Conservation (phyloP, 1,140 invertebrate species). For the Calliphora vicina region DNA sequence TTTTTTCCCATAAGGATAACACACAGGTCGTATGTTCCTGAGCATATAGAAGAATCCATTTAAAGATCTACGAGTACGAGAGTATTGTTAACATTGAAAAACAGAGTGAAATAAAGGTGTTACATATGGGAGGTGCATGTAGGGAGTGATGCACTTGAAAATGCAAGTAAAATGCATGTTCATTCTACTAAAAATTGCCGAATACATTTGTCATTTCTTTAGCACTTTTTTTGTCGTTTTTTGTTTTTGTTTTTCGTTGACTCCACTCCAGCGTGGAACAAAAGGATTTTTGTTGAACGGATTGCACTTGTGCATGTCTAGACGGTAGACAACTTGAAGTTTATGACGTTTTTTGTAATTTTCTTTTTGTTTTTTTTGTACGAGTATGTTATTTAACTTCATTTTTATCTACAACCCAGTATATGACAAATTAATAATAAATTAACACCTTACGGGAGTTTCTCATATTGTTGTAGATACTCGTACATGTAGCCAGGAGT, state of each 20-base stretch:
- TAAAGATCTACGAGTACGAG: too few relatives aligned
- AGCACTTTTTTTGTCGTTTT: not conserved
- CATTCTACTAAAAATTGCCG: constrained; percentile 10
- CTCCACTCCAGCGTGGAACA: not conserved
- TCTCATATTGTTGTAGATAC: not conserved
- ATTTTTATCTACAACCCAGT: not conserved
- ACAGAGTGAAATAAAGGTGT: constrained; percentile 13
- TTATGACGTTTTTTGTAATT: constrained; percentile 24
- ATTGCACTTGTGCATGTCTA: constrained; percentile 30
- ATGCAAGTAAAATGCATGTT: not conserved
- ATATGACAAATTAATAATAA: constrained; percentile 35
- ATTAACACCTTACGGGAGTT: constrained; percentile 34
- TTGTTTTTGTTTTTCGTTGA: not conserved
- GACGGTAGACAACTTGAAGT: constrained; percentile 31
- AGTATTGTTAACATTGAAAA: not conserved
- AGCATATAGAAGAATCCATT: not conserved
- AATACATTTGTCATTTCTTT: constrained; percentile 29
- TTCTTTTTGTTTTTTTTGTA: not conserved
- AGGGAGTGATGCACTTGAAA: not conserved
- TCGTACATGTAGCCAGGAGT: not conserved
- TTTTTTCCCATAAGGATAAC: constrained; percentile 28
- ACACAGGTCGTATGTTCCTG: not conserved
- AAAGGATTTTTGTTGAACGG: not conserved
- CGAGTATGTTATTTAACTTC: not conserved
- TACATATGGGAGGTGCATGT: constrained; percentile 10